Evolutionary conservation across 1,140 invertebrate genomes (phyloP).

Genomic region (Saccostrea glomerata): DNA sequence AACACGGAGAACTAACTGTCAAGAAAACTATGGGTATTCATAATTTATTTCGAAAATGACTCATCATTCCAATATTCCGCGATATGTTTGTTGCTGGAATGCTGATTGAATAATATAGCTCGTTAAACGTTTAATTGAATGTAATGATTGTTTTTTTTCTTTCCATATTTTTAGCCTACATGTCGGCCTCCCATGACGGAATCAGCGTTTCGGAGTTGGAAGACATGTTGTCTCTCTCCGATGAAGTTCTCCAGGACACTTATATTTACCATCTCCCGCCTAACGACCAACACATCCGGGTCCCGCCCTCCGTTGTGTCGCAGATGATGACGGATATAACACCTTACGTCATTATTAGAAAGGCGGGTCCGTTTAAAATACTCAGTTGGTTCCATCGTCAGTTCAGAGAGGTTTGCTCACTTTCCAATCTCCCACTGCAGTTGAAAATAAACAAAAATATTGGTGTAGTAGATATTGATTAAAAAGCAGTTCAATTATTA

Average conservation of each 20-base stretch:
- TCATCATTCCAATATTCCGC: too few species aligned
- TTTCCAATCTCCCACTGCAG: too few species aligned
- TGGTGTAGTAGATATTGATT: too few species aligned
- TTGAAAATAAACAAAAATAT: too few species aligned
- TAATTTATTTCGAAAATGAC: too few species aligned
- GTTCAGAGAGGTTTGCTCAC: constrained; percentile 88
- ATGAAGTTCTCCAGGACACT: constrained; percentile 74
- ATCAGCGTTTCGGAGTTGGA: constrained; percentile 73
- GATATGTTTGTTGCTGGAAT: too few species aligned
- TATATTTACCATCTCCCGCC: constrained; percentile 75
- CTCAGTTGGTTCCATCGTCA: constrained; percentile 91
- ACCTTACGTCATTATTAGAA: constrained; percentile 84
- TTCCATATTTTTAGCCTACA: constrained; percentile 81
- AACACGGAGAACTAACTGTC: constrained; percentile 67
- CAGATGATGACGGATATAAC: constrained; percentile 83
- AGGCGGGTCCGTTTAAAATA: constrained; percentile 82
- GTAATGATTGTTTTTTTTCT: neutral
- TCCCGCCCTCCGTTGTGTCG: constrained; percentile 83
- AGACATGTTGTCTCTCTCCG: constrained; percentile 75
- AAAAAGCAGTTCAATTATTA: too few species aligned
- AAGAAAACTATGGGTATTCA: constrained; percentile 84
- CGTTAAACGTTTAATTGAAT: too few species aligned
- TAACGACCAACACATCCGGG: constrained; percentile 67
- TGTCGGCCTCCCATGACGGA: constrained; percentile 69
- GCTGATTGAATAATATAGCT: too few species aligned